Percentiles rank a stretch among this genome's conserved stretches.
These are phyloP conservation scores for Pollachius pollachius DNA, from an alignment of 2,113 vertebrate genomes.

Conservation along the genomic window DNA sequence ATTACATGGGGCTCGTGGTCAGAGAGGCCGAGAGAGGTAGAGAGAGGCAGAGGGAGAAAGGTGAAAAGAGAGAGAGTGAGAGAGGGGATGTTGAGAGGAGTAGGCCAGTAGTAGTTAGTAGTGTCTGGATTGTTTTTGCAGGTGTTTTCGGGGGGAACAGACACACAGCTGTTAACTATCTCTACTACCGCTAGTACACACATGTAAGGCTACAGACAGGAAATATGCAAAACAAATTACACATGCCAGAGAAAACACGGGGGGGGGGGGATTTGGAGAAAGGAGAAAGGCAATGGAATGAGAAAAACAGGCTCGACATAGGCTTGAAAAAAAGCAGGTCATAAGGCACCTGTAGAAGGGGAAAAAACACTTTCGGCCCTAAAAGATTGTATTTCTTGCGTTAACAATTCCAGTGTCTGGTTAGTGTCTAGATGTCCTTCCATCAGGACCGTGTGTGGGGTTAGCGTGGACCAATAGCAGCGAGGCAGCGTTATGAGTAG, in stretches of 20 bases:
- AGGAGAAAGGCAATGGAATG: no score
- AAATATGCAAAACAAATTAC: conserved; percentile 12
- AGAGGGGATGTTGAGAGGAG: neutral
- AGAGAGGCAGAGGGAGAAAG: neutral
- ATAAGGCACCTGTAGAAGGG: no score
- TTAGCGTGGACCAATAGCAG: no score
- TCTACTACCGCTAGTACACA: conserved; percentile 2
- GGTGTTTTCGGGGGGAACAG: conserved; percentile 48
- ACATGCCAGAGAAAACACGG: conserved; percentile 9
- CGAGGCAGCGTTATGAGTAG: no score
- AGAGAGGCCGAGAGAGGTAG: conserved; percentile 27
- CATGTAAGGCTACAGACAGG: conserved; percentile 24
- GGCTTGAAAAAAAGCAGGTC: no score
- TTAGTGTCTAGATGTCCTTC: no score
- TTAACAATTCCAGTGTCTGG: no score
- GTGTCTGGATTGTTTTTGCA: conserved; percentile 60
- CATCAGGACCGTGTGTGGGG: no score
- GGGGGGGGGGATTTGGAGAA: no score
- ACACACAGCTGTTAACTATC: conserved; percentile 54
- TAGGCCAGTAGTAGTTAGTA: conserved; percentile 30
- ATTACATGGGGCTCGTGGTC: conserved; percentile 32
- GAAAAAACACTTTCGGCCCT: no score
- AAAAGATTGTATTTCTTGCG: no score
- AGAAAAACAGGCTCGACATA: no score
- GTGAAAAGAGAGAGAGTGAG: neutral